These are phyloP conservation scores for Verasper variegatus DNA, from an alignment of 2,113 vertebrate genomes.

Conservation along the genomic window DNA sequence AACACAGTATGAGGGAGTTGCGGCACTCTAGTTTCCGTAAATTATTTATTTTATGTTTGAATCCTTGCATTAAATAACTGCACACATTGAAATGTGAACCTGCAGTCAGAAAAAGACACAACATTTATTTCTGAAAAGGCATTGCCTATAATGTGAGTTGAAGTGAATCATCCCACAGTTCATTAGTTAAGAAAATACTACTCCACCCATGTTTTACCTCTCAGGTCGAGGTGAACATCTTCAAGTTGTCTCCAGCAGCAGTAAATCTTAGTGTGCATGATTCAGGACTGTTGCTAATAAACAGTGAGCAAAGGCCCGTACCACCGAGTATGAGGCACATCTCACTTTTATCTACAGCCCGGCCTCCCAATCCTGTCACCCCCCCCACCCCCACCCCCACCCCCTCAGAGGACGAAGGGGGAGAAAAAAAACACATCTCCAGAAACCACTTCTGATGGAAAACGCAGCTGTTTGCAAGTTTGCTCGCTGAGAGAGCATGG, in stretches of 20 bases:
- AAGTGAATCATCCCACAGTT: conserved; percentile 60
- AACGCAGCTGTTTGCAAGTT: conserved; percentile 90
- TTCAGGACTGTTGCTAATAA: conserved; percentile 43
- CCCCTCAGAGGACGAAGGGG: conserved; percentile 22
- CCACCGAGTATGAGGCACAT: conserved; percentile 22
- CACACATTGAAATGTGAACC: conserved; percentile 5
- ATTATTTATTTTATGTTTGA: background rate
- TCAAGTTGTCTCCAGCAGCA: conserved; percentile 8
- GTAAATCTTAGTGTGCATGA: conserved; percentile 35
- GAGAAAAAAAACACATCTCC: conserved; percentile 24
- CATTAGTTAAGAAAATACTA: conserved; percentile 50
- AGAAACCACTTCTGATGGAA: conserved; percentile 89
- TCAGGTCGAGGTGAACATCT: conserved; percentile 22
- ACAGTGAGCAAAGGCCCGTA: conserved; percentile 19
- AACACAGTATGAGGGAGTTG: background rate
- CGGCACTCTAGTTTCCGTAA: background rate
- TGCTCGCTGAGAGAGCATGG: conserved; percentile 78
- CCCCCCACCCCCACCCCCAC: conserved; percentile 6
- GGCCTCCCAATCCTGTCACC: background rate
- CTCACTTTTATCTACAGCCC: conserved; percentile 74
- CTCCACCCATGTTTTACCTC: conserved; percentile 1
- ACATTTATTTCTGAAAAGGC: no score
- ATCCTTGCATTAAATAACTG: background rate
- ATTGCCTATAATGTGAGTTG: conserved; percentile 41
- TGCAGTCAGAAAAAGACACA: no score